Evolutionary conservation across 1,140 invertebrate species (phyloP), one percentile per base, ranked within the genome.

Genomic region (Amyelois transitella): DNA sequence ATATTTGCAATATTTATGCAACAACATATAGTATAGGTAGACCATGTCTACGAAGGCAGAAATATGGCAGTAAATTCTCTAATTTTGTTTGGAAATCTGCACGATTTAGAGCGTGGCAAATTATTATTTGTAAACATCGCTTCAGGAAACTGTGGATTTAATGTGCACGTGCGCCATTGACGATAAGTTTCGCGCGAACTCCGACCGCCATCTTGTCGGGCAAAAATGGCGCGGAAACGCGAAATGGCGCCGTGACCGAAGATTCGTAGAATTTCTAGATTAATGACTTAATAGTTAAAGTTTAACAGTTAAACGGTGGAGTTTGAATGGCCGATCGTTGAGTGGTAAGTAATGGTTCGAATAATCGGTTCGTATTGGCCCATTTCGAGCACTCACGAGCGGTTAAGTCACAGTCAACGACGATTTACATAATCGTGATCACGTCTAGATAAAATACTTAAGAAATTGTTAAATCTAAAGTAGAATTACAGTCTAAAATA

Each of bases 281-380:
- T 77, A 81, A 77, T 70, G 72, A 67, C 66, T 72, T 73, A 74
- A 77, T 77, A 72, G 72, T 77, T 75, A 66, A 72, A 78, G 66
- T 77, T 78, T 65, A 72, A 75, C 61, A 72, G 71, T 76, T 72
- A 73, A 70, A 73, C 60, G 59, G 66, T 65, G 54, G 69, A 75
- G 63, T 78, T 75, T 58, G 59, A 69, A 76, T 65, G 54, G 66
- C 62, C 62, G 52, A 58, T 69, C 63, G 69, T 60, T 62, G 66
- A 77, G 69, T 70, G 66, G 67, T 64, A 72, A 74, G 64, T 73
- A 75, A 78, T 77, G 67, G 69, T 49, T 63, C 64, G 60, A 70
- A 62, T 74, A 74, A 77, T 71, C 58, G 66, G 51, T 60, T 44
- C 28, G 67, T 66, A 69, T 65, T 71, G 58, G 47, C 55, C 53